Percentiles rank a stretch among this genome's conserved stretches.
Conservation (phyloP, 2,113 vertebrate species). For the Hystrix brachyura region DNA sequence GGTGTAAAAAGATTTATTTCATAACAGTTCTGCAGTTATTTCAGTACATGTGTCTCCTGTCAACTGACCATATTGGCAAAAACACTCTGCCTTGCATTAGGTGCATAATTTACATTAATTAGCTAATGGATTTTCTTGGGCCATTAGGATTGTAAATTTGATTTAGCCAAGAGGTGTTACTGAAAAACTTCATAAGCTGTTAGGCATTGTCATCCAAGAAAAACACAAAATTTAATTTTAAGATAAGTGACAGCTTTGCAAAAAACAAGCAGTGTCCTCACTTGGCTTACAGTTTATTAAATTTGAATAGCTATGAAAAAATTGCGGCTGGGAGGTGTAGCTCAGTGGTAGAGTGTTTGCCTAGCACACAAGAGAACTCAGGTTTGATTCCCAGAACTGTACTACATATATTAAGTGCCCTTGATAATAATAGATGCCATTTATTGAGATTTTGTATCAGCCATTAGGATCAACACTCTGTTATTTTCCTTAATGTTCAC, state of each 20-base stretch:
- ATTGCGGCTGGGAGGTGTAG: not conserved
- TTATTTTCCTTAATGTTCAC: constrained; percentile 4
- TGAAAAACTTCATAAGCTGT: not conserved
- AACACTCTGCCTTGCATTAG: not conserved
- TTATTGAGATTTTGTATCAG: not conserved
- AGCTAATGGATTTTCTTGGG: not conserved
- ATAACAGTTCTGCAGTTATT: not conserved
- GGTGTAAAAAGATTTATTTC: constrained; percentile 7
- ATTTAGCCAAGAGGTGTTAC: not conserved
- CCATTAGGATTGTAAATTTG: constrained; percentile 14
- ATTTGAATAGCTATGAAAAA: not conserved
- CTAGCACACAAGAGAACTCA: no score
- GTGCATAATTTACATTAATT: constrained; percentile 21
- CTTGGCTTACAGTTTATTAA: not conserved
- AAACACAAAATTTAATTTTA: constrained; percentile 21
- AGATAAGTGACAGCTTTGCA: not conserved
- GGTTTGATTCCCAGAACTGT: not conserved
- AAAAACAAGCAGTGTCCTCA: constrained; percentile 25
- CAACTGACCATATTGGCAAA: not conserved
- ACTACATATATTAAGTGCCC: not conserved
- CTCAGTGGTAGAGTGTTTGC: not conserved
- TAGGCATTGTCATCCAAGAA: constrained; percentile 1
- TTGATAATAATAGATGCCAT: not conserved
- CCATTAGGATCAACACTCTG: not conserved
- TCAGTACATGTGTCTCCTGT: not conserved